These are phyloP conservation scores for Strigamia crassipes DNA, from an alignment of 2,888 invertebrate species.

Conservation along the genomic window DNA sequence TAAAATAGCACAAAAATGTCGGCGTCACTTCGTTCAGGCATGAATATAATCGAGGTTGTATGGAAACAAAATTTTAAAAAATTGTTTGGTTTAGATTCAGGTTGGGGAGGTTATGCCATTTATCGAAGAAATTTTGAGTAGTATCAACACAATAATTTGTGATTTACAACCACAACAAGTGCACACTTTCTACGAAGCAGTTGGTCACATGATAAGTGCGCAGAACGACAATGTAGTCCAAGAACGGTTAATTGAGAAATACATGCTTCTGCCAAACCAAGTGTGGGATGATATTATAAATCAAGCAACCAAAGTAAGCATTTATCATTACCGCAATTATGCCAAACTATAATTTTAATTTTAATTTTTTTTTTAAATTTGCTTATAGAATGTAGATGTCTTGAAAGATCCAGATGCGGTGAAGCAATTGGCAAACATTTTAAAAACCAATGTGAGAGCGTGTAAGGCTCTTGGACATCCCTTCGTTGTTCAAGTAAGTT, in stretches of 20 bases:
- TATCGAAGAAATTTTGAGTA: slow-evolving; percentile 96
- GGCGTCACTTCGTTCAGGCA: slow-evolving; percentile 89
- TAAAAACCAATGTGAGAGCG: slow-evolving; percentile 99
- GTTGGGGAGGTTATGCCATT: slow-evolving; percentile 96
- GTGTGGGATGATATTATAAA: slow-evolving; percentile 98
- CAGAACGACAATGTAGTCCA: slow-evolving; percentile 89
- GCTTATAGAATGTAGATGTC: slow-evolving; percentile 81
- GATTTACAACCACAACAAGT: slow-evolving; percentile 97
- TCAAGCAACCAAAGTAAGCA: slow-evolving; percentile 79
- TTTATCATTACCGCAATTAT: neutral
- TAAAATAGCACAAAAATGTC: slow-evolving; percentile 97
- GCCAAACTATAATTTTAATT: too few relatives aligned
- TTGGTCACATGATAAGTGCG: slow-evolving; percentile 98
- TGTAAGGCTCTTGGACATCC: slow-evolving; percentile 97
- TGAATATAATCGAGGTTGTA: neutral
- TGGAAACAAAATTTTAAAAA: neutral
- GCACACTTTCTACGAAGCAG: slow-evolving; percentile 99
- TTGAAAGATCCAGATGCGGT: slow-evolving; percentile 95
- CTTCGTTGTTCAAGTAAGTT: slow-evolving; percentile 75
- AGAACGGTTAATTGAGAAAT: slow-evolving; percentile 93
- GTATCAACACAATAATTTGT: slow-evolving; percentile 97
- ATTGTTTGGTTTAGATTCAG: slow-evolving; percentile 68
- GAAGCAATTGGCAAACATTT: slow-evolving; percentile 94
- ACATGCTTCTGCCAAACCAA: slow-evolving; percentile 96
- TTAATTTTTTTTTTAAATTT: neutral